Evolutionary conservation across 2,797 vertebrate genomes (phyloP).

Genomic region (Gymnoscopelus microlampas): DNA sequence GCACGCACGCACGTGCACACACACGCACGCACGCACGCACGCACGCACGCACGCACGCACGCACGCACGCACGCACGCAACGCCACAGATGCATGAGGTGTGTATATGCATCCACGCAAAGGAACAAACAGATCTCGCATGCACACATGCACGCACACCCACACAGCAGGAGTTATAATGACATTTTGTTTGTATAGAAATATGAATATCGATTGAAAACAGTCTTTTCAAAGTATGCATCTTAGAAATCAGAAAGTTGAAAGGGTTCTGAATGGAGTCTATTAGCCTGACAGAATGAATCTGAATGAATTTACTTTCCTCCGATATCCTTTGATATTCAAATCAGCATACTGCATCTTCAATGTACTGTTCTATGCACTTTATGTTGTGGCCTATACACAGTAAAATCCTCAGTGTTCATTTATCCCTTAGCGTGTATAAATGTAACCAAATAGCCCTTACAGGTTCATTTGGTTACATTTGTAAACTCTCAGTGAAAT

Average conservation of each 20-base stretch:
- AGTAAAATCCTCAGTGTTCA: too few species aligned
- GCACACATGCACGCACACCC: neutral
- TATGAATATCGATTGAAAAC: neutral
- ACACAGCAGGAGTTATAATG: neutral
- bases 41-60: neutral
- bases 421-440: too few species aligned
- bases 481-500: too few species aligned
- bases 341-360: neutral
- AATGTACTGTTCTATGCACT: neutral
- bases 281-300: too few species aligned
- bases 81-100: neutral
- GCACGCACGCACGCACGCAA: constrained; percentile 6
- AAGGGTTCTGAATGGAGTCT: neutral
- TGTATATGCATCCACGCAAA: neutral
- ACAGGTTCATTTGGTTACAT: too few species aligned
- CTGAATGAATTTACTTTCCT: too few species aligned
- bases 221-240: neutral
- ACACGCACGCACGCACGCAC: neutral
- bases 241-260: neutral
- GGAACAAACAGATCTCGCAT: neutral
- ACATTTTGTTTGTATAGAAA: constrained; percentile 1
- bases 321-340: neutral
- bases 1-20: neutral
- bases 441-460: too few species aligned
- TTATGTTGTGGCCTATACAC: neutral